Base-by-base conservation (phyloP, 2,113 vertebrate genomes). In the Progne subis region DNA sequence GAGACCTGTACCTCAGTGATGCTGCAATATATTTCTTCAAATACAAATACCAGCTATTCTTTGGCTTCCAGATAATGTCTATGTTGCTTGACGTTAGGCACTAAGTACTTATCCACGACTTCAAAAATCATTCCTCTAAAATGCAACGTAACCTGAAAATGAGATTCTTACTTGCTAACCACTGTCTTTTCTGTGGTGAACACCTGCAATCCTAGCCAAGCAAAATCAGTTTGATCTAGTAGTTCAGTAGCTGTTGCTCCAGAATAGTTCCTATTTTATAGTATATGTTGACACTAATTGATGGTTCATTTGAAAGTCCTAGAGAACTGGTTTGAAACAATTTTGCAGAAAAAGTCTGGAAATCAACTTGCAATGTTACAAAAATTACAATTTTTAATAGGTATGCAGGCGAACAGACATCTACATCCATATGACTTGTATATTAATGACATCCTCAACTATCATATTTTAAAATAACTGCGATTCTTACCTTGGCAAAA, bases 1-100 rank as follows among this genome's bases (percentile, higher is more conserved):
- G n/a, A 75, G 14, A 34, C 7, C 21, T 47, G 37, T 14, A 61
- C 9, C 13, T 24, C 0, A 0, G 29, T 0, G 1, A 11, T 68
- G 20, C 23, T 68, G 39, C 29, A 91, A 28, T 18, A 43, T 6
- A 9, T 17, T 79, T n/a, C 76, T 82, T 43, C 52, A 72, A 71
- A 56, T 18, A 52, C 50, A 80, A 71, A n/a, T 39, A 32, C 20
- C 11, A 55, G 52, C 31, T 71, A 21, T 59, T 72, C 56, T 37
- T 34, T 28, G 43, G 41, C 43, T 67, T 68, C 34, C 23, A 84
- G 34, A 23, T 59, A 43, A 72, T 25, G 21, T 20, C 57, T 50
- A 3, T 6, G 15, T 37, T 1, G 0, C 56, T 63, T 65, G 64
- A 81, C 76, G 65, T 67, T 78, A 61, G 37, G 46, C 69, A 65